phyloP scores from a whole-genome alignment of 2,797 vertebrate species.

The Antennarius maculatus region DNA sequence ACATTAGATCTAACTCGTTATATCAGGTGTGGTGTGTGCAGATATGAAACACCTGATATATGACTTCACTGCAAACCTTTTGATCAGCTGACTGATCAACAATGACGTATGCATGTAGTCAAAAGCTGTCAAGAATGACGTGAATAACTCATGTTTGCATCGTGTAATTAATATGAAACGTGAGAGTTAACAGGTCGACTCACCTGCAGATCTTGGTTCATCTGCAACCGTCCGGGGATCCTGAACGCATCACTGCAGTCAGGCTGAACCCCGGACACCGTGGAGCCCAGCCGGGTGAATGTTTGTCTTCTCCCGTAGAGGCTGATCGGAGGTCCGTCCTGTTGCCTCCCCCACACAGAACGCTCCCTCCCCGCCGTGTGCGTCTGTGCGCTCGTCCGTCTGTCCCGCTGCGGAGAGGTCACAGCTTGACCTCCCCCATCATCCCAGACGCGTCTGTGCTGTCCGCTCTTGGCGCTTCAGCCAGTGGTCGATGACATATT shows the following conservation, averaged over 20 bases:
- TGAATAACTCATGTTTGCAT: constrained; percentile 1
- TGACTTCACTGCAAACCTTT: no score
- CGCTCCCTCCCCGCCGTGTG: constrained; percentile 9
- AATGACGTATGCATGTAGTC: constrained; percentile 5
- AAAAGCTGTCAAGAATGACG: neutral
- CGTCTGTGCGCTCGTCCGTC: neutral
- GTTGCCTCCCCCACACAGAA: constrained; percentile 1
- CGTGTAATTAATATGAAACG: neutral
- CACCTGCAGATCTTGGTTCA: constrained; percentile 40
- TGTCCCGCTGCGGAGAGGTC: constrained; percentile 24
- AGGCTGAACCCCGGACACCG: neutral
- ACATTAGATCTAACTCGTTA: neutral
- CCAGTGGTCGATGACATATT: neutral
- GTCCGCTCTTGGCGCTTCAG: constrained; percentile 6
- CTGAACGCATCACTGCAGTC: constrained; percentile 7
- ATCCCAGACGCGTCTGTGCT: neutral
- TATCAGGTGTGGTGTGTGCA: neutral
- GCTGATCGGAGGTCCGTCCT: neutral
- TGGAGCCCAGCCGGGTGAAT: neutral
- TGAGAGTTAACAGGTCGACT: constrained; percentile 11
- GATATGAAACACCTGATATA: no score
- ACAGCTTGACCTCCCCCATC: constrained; percentile 25
- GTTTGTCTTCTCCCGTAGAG: neutral
- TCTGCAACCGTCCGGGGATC: neutral
- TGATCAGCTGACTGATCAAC: constrained; percentile 9